phyloP scores from a whole-genome alignment of 2,888 invertebrate species.

The Plebejus argus region DNA sequence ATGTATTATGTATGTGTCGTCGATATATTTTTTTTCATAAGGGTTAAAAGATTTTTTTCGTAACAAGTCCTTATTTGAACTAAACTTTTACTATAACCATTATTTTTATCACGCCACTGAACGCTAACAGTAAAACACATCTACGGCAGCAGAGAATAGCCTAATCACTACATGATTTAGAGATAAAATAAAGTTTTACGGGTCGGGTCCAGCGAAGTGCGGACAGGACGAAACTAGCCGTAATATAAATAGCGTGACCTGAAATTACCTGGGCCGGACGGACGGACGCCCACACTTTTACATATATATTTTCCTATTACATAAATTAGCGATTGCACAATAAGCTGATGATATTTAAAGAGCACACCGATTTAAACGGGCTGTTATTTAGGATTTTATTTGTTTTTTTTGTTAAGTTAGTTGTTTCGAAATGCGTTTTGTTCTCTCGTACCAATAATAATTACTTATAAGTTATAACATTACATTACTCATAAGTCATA shows the following conservation, averaged over 20 bases:
- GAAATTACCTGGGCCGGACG: constrained; percentile 19
- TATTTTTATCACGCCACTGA: not conserved
- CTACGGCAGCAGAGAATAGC: not conserved
- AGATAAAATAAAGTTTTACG: constrained; percentile 14
- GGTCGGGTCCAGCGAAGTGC: not conserved
- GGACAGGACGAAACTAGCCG: constrained; percentile 21
- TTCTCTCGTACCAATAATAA: too few relatives aligned
- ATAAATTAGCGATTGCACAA: not conserved
- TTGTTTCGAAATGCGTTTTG: not conserved
- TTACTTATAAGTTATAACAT: too few relatives aligned
- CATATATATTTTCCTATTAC: not conserved
- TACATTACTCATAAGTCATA: too few relatives aligned
- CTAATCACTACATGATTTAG: not conserved
- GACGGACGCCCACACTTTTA: constrained; percentile 22
- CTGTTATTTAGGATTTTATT: not conserved
- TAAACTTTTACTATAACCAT: not conserved
- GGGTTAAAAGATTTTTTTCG: not conserved
- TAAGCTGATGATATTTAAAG: constrained; percentile 1
- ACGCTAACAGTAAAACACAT: not conserved
- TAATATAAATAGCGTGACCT: constrained; percentile 26
- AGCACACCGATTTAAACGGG: not conserved
- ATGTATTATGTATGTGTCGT: not conserved
- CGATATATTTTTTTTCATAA: not conserved
- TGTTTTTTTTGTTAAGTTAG: not conserved
- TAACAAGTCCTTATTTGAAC: not conserved